Evolutionary conservation across 2,888 invertebrate species (phyloP), one percentile per base, ranked within the genome.

Genomic region (Trilocha varians): DNA sequence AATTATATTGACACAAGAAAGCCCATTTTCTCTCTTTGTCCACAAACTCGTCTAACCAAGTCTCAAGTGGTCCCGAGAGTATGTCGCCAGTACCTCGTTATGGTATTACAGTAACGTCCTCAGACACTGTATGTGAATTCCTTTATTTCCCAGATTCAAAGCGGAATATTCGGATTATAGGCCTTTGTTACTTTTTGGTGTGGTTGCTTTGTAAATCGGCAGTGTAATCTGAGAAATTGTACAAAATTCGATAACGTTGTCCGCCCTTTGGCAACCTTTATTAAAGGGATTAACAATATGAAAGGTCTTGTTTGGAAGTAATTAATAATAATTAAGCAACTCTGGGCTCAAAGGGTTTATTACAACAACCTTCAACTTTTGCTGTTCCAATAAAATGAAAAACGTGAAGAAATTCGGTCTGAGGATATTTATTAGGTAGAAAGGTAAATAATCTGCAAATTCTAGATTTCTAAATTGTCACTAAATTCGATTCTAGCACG

Each of bases 301-400:
- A 25, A 25, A 25, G 25, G 25, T 25, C 25, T 4, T 11, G 25
- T 25, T 25, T 3, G 3, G 5, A 25, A 9, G 5, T 25, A 25
- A 25, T 25, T 25, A 25, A 59, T 60, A 55, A 55, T 54, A 62
- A 62, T 59, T 53, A 59, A 58, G 44, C 59, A 54, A 51, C 49
- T 48, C 49, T 48, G 46, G 52, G 55, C 54, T 60, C 57, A 64
- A 62, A 62, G 58, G 59, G 59, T 55, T 57, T 59, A 61, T 54
- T 56, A 54, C 60, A 47, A 50, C 59, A n/a, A n/a, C n/a, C n/a
- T n/a, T n/a, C n/a, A n/a, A n/a, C n/a, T n/a, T n/a, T n/a, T n/a
- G n/a, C n/a, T n/a, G n/a, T n/a, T n/a, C n/a, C n/a, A n/a, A n/a
- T n/a, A n/a, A n/a, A n/a, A n/a, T n/a, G n/a, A n/a, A n/a, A n/a